These are phyloP conservation scores for Irena cyanogastra DNA, from an alignment of 2,113 vertebrate genomes.

Conservation along the genomic window DNA sequence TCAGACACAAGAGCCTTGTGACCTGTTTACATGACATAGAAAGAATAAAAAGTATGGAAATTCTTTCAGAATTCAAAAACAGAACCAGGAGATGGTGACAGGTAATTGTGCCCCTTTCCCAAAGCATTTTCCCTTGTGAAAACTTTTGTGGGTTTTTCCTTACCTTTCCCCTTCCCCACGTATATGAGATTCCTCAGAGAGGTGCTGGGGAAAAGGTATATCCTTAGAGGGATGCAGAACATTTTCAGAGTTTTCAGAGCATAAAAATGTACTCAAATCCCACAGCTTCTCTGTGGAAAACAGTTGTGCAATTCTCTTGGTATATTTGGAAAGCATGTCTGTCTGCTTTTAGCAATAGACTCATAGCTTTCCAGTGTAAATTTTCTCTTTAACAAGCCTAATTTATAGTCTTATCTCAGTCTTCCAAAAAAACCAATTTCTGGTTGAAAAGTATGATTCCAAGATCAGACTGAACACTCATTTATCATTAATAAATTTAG, in stretches of 20 bases:
- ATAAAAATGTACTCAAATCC: constrained; percentile 12
- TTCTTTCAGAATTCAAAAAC: neutral
- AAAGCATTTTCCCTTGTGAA: neutral
- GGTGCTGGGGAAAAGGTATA: neutral
- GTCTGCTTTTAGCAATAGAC: neutral
- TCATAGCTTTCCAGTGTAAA: neutral
- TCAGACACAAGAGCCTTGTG: neutral
- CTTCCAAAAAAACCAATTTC: neutral
- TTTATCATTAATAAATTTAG: constrained; percentile 12
- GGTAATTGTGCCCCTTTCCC: neutral
- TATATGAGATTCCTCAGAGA: neutral
- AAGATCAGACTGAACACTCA: neutral
- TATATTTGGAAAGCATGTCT: neutral
- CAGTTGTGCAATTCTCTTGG: constrained; percentile 16
- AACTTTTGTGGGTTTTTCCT: constrained; percentile 1
- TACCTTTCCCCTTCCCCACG: neutral
- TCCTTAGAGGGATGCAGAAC: neutral
- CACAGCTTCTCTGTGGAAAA: neutral
- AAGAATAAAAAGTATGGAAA: neutral
- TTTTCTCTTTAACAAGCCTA: neutral
- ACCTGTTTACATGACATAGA: constrained; percentile 19
- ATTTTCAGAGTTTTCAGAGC: constrained; percentile 44
- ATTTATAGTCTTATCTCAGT: constrained; percentile 8
- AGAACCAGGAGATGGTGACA: neutral
- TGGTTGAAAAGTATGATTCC: neutral